Base-by-base conservation (phyloP, 2,888 invertebrate species). In the Eupeodes luniger region DNA sequence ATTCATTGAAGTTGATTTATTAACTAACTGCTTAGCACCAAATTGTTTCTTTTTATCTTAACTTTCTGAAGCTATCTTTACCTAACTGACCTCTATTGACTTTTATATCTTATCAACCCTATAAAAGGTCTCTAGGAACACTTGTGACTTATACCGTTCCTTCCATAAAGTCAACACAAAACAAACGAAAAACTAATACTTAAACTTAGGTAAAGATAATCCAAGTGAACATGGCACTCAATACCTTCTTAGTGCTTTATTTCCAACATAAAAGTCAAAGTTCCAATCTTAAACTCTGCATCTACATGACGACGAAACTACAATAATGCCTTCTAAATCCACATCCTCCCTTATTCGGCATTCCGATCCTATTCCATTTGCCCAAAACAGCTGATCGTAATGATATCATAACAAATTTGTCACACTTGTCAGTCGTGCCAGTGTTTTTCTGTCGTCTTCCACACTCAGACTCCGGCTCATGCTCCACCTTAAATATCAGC, bases 321-420 rank as follows among this genome's bases (percentile, higher is more conserved):
- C 59, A 72, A 70, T n/a, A 4, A 51, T 62, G 70, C 59, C 72
- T 69, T 47, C 64, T 53, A 59, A 61, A 78, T 66, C 12, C 69
- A 53, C 44, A 16, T 44, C 78, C 12, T 47, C 12, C 88, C 81
- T 69, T 87, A 72, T 86, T 74, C 66, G 74, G 78, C 67, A 78
- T 78, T 57, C 81, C 81, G 66, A 72, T 44, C 66, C 72, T 70
- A 57, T 69, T 67, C 53, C 16, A 67, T 76, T 69, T 77, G 49
- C 44, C 77, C 59, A 80, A 55, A 62, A 67, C 64, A 61, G 72
- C 67, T 62, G 88, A 88, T 88, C 81, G 77, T 55, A 64, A 75
- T 57, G 85, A 88, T 85, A 85, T 85, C 85, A 81, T 81, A 85
- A 81, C 88, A 78, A 85, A 88, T 88, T 88, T 88, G 88, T 88